A percentile compares a stretch with the other conserved stretches of the same genome.
phyloP scores from a whole-genome alignment of 1,140 invertebrate genomes.

The Scaptomyza hsui region DNA sequence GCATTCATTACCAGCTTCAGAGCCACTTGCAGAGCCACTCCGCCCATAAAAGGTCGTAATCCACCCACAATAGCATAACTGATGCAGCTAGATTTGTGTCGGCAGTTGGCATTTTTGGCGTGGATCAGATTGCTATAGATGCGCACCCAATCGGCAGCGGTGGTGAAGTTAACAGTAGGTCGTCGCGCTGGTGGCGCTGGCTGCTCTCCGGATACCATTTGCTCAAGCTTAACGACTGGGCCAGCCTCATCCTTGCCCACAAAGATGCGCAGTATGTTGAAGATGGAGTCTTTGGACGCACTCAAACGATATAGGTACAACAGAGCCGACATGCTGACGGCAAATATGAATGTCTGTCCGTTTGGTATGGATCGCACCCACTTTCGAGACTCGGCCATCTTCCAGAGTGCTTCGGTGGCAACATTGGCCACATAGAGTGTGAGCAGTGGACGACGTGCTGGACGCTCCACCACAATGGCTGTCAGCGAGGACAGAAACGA shows the following conservation, averaged over 20 bases:
- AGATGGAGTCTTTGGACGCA: slow-evolving; percentile 86
- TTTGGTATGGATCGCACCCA: slow-evolving; percentile 86
- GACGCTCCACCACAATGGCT: slow-evolving; percentile 91
- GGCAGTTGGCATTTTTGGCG: slow-evolving; percentile 85
- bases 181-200: slow-evolving; percentile 41
- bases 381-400: slow-evolving; percentile 88
- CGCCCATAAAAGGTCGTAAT: slow-evolving; percentile 86
- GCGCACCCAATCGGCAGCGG: slow-evolving; percentile 62
- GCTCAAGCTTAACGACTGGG: slow-evolving; percentile 29
- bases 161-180: slow-evolving; percentile 56
- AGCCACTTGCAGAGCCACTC: slow-evolving; percentile 86
- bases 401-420: slow-evolving; percentile 91
- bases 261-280: slow-evolving; percentile 87
- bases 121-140: slow-evolving; percentile 66
- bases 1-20: slow-evolving; percentile 84
- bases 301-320: slow-evolving; percentile 86
- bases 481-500: slow-evolving; percentile 88
- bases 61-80: slow-evolving; percentile 86
- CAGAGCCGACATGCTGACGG: slow-evolving; percentile 86
- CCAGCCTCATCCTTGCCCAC: slow-evolving; percentile 87
- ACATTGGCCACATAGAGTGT: slow-evolving; percentile 93
- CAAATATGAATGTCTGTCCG: slow-evolving; percentile 89
- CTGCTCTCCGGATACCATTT: slow-evolving; percentile 29
- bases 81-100: slow-evolving; percentile 87
- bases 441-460: slow-evolving; percentile 88